Evolutionary conservation across 30 jellyfish, hydroid and myxozoan species (phyloP).

Genomic region (Turritopsis dohrnii): DNA sequence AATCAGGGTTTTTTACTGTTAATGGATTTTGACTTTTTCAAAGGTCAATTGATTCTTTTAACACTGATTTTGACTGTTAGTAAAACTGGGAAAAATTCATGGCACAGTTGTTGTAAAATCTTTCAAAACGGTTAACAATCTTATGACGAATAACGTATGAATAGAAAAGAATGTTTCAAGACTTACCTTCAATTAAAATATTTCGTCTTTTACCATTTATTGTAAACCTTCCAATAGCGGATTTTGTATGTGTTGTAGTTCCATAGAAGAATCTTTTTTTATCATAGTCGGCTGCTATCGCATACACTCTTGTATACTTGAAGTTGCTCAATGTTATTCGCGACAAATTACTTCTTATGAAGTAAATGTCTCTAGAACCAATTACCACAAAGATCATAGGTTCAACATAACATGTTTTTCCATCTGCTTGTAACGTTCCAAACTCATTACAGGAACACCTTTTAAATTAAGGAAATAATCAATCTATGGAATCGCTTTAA

Average conservation of each 20-base stretch:
- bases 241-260: background rate
- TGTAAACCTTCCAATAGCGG: too few relatives aligned
- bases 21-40: too few relatives aligned
- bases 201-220: background rate
- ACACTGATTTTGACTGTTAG: too few relatives aligned
- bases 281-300: background rate
- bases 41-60: too few relatives aligned
- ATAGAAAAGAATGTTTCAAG: too few relatives aligned
- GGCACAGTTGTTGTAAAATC: too few relatives aligned
- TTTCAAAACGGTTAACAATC: too few relatives aligned
- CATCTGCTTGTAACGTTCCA: background rate
- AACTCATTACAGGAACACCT: background rate
- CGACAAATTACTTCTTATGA: background rate
- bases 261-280: background rate
- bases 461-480: too few relatives aligned
- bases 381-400: background rate
- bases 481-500: background rate
- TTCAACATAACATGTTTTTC: background rate
- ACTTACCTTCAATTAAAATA: background rate
- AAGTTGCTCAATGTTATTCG: background rate
- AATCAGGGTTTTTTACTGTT: too few relatives aligned
- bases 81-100: too few relatives aligned
- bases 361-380: background rate
- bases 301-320: background rate
- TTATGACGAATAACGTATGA: too few relatives aligned